phyloP scores from a whole-genome alignment of 2,113 vertebrate species.

The Poecile atricapillus region DNA sequence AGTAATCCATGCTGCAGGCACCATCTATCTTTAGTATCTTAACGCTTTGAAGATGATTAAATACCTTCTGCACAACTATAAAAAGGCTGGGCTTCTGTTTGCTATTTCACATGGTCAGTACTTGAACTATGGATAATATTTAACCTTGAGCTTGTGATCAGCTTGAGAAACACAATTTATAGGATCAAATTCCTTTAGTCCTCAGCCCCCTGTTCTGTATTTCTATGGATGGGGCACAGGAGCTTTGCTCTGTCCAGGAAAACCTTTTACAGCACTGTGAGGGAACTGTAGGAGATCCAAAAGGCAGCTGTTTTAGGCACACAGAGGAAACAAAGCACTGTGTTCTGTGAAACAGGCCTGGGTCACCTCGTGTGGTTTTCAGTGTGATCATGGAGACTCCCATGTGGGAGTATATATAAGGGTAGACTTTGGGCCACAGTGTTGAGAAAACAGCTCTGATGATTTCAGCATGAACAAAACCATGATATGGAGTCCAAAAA shows the following conservation, averaged over 20 bases:
- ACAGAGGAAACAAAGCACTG: not conserved
- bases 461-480: not conserved
- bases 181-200: not conserved
- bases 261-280: not conserved
- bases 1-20: not conserved
- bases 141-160: not conserved
- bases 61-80: not conserved
- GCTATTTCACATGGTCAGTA: not conserved
- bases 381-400: not conserved
- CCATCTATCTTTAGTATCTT: not conserved
- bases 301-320: not conserved
- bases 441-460: not conserved
- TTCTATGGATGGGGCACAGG: not conserved
- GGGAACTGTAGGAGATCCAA: not conserved
- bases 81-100: not conserved
- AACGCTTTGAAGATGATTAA: not conserved
- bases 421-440: not conserved
- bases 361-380: not conserved
- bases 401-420: not conserved
- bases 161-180: not conserved
- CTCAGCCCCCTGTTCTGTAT: not conserved
- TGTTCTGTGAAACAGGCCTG: not conserved
- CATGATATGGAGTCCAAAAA: not conserved
- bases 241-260: not conserved
- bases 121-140: not conserved